These are phyloP conservation scores for Bombylius discolor DNA, from an alignment of 2,888 invertebrate genomes.

Conservation along the genomic window DNA sequence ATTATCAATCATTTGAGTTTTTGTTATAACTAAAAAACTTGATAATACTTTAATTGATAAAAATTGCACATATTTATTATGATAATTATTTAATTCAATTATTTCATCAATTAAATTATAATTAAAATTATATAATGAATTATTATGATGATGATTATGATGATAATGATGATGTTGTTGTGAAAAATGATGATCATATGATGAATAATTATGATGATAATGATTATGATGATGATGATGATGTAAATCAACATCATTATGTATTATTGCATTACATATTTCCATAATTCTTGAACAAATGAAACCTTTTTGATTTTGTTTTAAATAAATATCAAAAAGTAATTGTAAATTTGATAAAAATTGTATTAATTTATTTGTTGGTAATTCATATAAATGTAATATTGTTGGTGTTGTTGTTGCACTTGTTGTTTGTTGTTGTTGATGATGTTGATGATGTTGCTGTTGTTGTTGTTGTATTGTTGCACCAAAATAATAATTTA, in stretches of 20 bases:
- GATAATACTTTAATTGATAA: constrained; percentile 67
- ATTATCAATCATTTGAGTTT: constrained; percentile 64
- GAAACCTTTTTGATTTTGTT: constrained; percentile 68
- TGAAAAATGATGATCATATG: too few species aligned
- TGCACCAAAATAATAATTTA: constrained; percentile 38
- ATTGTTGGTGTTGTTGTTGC: too few species aligned
- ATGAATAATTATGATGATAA: too few species aligned
- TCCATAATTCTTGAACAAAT: constrained; percentile 71
- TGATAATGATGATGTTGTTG: too few species aligned
- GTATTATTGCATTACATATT: constrained; percentile 64
- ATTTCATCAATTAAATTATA: constrained; percentile 60
- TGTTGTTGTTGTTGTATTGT: too few species aligned
- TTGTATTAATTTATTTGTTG: constrained; percentile 54
- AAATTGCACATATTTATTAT: constrained; percentile 69
- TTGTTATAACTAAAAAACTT: constrained; percentile 70
- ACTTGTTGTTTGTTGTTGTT: too few species aligned
- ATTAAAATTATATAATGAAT: too few species aligned
- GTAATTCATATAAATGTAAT: constrained; percentile 45
- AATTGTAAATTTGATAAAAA: constrained; percentile 74
- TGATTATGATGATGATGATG: too few species aligned
- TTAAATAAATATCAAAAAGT: constrained; percentile 70
- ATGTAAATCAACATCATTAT: constrained; percentile 56
- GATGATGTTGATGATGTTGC: too few species aligned
- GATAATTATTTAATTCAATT: constrained; percentile 62
- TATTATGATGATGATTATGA: background rate